Conservation (phyloP, 2,797 vertebrate species). For the Mus minutoides region DNA sequence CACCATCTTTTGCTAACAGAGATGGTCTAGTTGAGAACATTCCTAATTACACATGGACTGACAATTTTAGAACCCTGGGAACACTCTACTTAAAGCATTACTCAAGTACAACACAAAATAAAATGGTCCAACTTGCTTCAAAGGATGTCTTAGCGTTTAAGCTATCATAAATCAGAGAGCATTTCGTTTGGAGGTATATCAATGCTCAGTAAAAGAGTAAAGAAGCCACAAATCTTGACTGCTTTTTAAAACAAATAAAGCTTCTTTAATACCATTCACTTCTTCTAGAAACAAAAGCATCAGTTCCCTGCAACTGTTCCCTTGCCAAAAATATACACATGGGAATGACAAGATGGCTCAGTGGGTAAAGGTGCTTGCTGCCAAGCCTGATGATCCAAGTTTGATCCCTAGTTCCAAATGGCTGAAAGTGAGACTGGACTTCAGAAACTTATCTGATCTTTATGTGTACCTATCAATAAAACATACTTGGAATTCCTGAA, state of each 20-base stretch:
- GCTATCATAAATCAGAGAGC: constrained; percentile 24
- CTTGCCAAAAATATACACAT: not conserved
- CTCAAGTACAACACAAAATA: not conserved
- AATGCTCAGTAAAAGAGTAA: constrained; percentile 33
- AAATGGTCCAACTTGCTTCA: constrained; percentile 33
- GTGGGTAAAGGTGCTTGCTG: not conserved
- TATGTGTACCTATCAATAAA: not conserved
- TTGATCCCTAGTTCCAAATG: not conserved
- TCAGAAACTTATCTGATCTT: not conserved
- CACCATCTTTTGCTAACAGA: constrained; percentile 64
- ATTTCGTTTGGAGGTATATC: constrained; percentile 38
- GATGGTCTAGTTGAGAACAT: constrained; percentile 30
- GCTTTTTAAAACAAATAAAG: constrained; percentile 9
- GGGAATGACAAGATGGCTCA: not conserved
- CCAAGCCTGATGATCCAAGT: not conserved
- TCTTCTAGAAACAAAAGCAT: not conserved
- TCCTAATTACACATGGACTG: constrained; percentile 73
- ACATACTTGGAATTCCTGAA: not conserved
- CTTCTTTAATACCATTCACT: not conserved
- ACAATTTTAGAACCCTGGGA: constrained; percentile 56
- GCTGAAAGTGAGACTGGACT: not conserved
- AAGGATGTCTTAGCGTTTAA: constrained; percentile 59
- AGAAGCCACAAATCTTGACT: not conserved
- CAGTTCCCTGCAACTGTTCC: not conserved
- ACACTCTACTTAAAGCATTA: constrained; percentile 61